phyloP scores from a whole-genome alignment of 1,140 invertebrate genomes.

The Pararge aegeria region DNA sequence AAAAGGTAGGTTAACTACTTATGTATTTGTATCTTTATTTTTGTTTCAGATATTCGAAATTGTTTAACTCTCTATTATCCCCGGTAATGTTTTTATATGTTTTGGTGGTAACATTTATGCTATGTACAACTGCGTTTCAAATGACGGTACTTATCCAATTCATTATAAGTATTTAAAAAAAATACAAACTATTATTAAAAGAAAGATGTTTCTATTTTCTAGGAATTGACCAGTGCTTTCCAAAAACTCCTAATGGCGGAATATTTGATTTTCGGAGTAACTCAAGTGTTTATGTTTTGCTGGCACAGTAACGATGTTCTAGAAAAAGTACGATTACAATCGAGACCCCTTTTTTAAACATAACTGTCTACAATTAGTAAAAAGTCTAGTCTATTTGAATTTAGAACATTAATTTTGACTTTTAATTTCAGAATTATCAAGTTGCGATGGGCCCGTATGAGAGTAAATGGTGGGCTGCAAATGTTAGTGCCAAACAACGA shows the following conservation, averaged over 20 bases:
- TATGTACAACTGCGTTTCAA: conserved; percentile 64
- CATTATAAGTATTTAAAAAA: too few relatives aligned
- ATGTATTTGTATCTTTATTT: conserved; percentile 2
- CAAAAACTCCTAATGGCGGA: conserved; percentile 62
- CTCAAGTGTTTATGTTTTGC: conserved; percentile 62
- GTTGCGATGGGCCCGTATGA: conserved; percentile 52
- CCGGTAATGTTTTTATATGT: conserved; percentile 68
- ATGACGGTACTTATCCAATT: conserved; percentile 41
- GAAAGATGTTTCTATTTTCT: conserved; percentile 28
- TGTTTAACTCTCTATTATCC: conserved; percentile 62
- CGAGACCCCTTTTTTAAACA: too few relatives aligned
- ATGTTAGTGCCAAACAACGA: conserved; percentile 31
- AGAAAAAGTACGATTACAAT: conserved; percentile 54
- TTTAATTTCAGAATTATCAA: conserved; percentile 43
- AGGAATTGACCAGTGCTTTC: conserved; percentile 46
- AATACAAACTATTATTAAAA: neutral
- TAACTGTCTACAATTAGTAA: too few relatives aligned
- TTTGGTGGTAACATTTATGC: conserved; percentile 59
- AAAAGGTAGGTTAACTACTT: neutral
- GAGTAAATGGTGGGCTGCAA: conserved; percentile 50
- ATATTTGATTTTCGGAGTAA: conserved; percentile 60
- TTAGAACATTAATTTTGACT: too few relatives aligned
- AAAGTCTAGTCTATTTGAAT: too few relatives aligned
- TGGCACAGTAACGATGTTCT: conserved; percentile 68
- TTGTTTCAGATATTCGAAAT: conserved; percentile 54